Conservation (phyloP, 2,888 invertebrate genomes). For the Taenaris catops region DNA sequence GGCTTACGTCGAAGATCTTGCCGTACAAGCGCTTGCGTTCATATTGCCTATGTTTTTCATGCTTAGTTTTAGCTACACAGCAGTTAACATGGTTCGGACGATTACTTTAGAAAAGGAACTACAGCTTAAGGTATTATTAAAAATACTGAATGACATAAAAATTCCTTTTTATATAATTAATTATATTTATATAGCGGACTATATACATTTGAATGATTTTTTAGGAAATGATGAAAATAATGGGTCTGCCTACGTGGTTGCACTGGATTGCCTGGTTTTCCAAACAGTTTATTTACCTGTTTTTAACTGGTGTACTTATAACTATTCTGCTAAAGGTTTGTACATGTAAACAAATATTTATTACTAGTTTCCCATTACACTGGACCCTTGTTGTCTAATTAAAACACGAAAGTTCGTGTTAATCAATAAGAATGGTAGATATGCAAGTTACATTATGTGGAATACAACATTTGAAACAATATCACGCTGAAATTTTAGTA, state of each 20-base stretch:
- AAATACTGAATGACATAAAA: too few species aligned
- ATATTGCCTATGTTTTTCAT: slow-evolving; percentile 88
- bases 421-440: too few species aligned
- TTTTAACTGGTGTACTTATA: slow-evolving; percentile 80
- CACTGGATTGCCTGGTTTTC: slow-evolving; percentile 94
- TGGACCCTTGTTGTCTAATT: too few species aligned
- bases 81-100: slow-evolving; percentile 87
- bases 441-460: too few species aligned
- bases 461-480: too few species aligned
- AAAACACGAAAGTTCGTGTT: too few species aligned
- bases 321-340: slow-evolving; percentile 79
- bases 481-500: too few species aligned
- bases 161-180: too few species aligned
- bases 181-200: too few species aligned
- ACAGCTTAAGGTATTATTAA: slow-evolving; percentile 83
- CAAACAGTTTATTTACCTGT: slow-evolving; percentile 85
- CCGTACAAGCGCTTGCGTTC: slow-evolving; percentile 82
- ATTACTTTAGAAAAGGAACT: slow-evolving; percentile 88
- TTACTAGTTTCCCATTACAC: too few species aligned
- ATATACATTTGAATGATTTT: too few species aligned
- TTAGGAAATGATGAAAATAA: slow-evolving; percentile 95
- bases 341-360: too few species aligned
- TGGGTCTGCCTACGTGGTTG: slow-evolving; percentile 91
- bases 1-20: slow-evolving; percentile 82
- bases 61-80: slow-evolving; percentile 89